phyloP scores from a whole-genome alignment of 2,888 invertebrate species.

The Dryococelus australis region DNA sequence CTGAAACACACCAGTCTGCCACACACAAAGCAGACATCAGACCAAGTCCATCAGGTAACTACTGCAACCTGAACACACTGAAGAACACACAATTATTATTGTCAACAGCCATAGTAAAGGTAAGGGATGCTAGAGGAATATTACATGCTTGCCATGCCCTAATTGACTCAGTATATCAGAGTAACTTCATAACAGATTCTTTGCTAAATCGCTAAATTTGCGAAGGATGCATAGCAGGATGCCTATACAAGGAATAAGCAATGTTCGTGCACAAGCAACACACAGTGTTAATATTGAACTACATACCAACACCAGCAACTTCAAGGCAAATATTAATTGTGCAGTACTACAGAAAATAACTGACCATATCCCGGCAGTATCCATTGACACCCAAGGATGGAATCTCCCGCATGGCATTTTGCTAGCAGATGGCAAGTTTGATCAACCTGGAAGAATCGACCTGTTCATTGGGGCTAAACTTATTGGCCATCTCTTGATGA shows the following conservation, averaged over 20 bases:
- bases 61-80: neutral
- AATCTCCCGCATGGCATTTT: neutral
- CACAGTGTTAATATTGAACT: neutral
- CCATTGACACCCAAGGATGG: too few species aligned
- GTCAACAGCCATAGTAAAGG: neutral
- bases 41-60: neutral
- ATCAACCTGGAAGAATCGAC: neutral
- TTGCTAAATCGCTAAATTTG: neutral
- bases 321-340: neutral
- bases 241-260: neutral
- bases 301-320: too few species aligned
- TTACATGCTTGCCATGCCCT: neutral
- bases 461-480: neutral
- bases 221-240: neutral
- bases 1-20: neutral
- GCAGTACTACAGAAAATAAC: slow-evolving; percentile 10
- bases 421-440: neutral
- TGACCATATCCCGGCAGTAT: neutral
- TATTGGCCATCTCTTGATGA: neutral
- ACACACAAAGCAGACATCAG: neutral
- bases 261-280: neutral
- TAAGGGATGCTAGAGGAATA: neutral
- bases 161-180: neutral
- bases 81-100: neutral
- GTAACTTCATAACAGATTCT: neutral